Evolutionary conservation across 2,113 vertebrate species (phyloP), one percentile per base, ranked within the genome.

Genomic region (Platysternon megacephalum): DNA sequence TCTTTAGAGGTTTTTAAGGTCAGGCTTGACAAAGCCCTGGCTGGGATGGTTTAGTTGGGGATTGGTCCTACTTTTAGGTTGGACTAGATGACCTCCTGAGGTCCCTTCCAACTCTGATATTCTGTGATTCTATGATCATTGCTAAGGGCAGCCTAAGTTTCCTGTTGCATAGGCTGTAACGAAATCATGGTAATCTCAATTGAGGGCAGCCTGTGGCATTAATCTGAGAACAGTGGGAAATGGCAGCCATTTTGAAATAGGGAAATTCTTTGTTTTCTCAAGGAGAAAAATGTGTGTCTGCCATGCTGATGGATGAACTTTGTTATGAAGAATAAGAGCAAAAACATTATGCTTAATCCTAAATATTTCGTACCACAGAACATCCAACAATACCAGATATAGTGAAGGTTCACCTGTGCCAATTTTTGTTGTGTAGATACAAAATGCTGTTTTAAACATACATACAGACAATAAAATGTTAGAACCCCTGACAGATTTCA

Each of bases 401-500:
- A 72, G 4, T 13, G 32, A 49, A 78, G 46, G 48, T 42, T 87
- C 46, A n/a, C 24, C 29, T 6, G n/a, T 21, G 42, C 8, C 26
- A 2, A n/a, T 3, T 65, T 79, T 92, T 56, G 21, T 28, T 17
- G n/a, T 5, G 49, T 61, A 14, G 0, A 51, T 0, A 1, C 4
- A 7, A 29, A 58, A 58, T 58, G 56, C 17, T 8, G 42, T 35
- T 58, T 84, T 65, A 39, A 86, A 84, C 6, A 29, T 48, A 89
- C 48, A 49, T 51, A n/a, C 11, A 88, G 90, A 65, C 21, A 5
- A 28, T 58, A 58, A 58, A 58, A 29, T 1, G 26, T 68, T 85
- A 87, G 52, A 85, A 87, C 49, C 26, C 55, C 79, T 93, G 89
- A 68, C 24, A 11, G 56, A 58, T 58, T 58, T 58, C 28, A 58